These are phyloP conservation scores for Schizothorax lantsangensis DNA, from an alignment of 2,797 vertebrate species.

Conservation along the genomic window DNA sequence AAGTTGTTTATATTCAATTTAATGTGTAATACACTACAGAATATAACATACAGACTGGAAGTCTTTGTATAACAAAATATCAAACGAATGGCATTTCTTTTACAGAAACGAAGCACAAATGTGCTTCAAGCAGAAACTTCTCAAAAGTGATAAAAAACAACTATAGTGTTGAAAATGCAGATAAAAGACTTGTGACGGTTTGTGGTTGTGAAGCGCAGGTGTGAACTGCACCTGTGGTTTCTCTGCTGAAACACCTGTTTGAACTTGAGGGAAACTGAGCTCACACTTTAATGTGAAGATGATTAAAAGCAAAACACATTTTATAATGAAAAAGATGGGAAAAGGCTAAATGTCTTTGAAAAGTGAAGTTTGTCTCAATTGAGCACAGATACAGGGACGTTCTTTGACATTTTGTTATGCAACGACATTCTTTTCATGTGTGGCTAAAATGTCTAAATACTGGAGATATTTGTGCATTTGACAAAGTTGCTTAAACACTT, in stretches of 20 bases:
- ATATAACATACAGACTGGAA: background rate
- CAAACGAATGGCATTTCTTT: background rate
- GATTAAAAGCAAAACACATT: background rate
- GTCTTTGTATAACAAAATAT: background rate
- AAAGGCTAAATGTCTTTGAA: background rate
- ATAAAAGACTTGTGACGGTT: conserved; percentile 7
- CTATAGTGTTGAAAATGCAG: background rate
- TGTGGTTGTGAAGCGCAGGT: conserved; percentile 21
- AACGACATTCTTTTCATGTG: background rate
- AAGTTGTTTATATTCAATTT: background rate
- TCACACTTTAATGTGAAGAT: background rate
- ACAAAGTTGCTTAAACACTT: too few species aligned
- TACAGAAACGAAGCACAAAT: background rate
- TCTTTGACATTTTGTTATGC: background rate
- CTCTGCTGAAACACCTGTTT: background rate
- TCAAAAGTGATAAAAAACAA: conserved; percentile 14
- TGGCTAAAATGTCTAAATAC: background rate
- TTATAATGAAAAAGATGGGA: background rate
- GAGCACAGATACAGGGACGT: background rate
- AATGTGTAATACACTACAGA: background rate
- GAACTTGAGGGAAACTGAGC: background rate
- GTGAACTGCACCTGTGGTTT: background rate
- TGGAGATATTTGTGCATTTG: background rate
- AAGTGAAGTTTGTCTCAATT: background rate
- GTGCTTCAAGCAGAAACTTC: background rate